Evolutionary conservation across 35 echinoderm and acorn worm genomes (phyloP).

Genomic region (Nesometra sesokonis): DNA sequence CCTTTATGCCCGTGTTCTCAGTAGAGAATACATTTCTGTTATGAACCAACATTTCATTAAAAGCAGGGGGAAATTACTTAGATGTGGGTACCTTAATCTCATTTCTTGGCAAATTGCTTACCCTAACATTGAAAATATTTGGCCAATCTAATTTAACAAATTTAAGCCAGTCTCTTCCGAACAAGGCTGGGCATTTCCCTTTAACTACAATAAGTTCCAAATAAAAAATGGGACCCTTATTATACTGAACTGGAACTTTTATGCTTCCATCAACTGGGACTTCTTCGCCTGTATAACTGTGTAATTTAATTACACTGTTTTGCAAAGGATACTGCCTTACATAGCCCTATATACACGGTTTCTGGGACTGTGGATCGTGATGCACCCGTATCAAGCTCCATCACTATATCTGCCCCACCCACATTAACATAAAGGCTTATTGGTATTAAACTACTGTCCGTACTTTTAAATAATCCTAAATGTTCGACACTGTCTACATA

Average conservation of each 20-base stretch:
- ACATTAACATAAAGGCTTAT: background rate
- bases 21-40: background rate
- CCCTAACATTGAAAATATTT: slow-evolving; percentile 7
- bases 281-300: background rate
- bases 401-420: background rate
- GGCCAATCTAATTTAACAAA: slow-evolving; percentile 15
- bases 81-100: background rate
- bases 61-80: background rate
- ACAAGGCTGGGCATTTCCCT: background rate
- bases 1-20: background rate
- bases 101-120: background rate
- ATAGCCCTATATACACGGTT: background rate
- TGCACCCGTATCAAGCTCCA: background rate
- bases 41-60: background rate
- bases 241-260: slow-evolving; percentile 13
- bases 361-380: background rate
- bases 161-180: background rate
- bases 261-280: background rate
- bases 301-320: background rate
- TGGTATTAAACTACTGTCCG: background rate
- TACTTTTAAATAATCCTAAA: background rate
- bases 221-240: background rate
- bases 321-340: background rate
- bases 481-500: too few relatives aligned
- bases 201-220: slow-evolving; percentile 1